A percentile compares a stretch with the other conserved stretches of the same genome.
These are phyloP conservation scores for Siderastrea radians DNA, from an alignment of 92 coral and sea anemone genomes.

Conservation along the genomic window DNA sequence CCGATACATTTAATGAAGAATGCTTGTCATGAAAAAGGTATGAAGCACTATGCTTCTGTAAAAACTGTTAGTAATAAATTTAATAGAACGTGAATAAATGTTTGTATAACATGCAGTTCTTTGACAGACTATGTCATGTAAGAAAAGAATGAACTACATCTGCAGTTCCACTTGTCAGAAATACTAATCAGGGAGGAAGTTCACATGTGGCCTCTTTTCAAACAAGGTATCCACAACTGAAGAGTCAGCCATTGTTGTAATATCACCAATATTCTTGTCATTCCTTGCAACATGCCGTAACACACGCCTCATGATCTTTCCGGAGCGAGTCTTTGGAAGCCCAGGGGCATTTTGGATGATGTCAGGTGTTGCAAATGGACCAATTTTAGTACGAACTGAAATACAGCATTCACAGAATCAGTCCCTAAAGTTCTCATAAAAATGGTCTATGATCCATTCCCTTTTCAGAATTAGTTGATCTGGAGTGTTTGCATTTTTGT, in stretches of 20 bases:
- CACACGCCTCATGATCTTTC: conserved; percentile 99
- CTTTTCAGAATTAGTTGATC: no score
- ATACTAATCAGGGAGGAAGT: conserved; percentile 75
- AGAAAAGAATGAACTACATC: not conserved
- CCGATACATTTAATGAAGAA: no score
- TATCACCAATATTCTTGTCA: conserved; percentile 87
- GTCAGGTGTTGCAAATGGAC: conserved; percentile 98
- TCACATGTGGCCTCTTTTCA: conserved; percentile 84
- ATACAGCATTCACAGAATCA: not conserved
- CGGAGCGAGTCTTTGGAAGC: conserved; percentile 98
- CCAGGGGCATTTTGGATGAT: conserved; percentile 95
- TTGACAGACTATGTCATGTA: not conserved
- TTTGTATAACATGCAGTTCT: not conserved
- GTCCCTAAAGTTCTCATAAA: no score
- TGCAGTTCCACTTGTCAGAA: not conserved
- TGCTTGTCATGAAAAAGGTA: no score
- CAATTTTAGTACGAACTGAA: conserved; percentile 93
- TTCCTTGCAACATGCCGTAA: conserved; percentile 93
- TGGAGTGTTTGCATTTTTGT: no score
- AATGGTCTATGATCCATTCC: no score
- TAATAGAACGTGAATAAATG: no score
- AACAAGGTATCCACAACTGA: conserved; percentile 84
- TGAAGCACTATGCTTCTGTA: no score
- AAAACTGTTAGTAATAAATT: no score
- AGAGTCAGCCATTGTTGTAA: conserved; percentile 94